Evolutionary conservation across 1,140 invertebrate species (phyloP).

Genomic region (Drosophila quadrilineata): DNA sequence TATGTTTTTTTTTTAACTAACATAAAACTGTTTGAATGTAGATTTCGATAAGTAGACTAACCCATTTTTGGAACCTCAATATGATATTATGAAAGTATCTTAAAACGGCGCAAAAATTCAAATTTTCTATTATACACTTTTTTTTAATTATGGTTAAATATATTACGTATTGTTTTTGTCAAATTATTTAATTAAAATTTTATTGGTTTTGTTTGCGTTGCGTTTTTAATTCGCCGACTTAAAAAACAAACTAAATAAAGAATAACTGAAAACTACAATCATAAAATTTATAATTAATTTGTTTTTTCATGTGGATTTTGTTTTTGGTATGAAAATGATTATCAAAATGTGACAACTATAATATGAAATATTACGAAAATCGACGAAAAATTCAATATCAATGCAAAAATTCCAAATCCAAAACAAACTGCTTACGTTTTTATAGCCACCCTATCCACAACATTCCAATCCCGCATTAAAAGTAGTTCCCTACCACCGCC

Average conservation of each 20-base stretch:
- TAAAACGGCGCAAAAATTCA: constrained; percentile 8
- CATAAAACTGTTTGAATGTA: background rate
- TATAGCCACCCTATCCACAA: constrained; percentile 83
- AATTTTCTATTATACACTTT: background rate
- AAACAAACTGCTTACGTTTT: constrained; percentile 75
- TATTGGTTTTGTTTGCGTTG: constrained; percentile 43
- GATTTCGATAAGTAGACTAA: constrained; percentile 54
- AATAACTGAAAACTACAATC: constrained; percentile 51
- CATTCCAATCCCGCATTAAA: constrained; percentile 82
- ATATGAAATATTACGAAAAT: constrained; percentile 12
- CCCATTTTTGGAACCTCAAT: constrained; percentile 20
- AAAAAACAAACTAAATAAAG: constrained; percentile 35
- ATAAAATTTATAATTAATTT: constrained; percentile 41
- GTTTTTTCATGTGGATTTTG: constrained; percentile 67
- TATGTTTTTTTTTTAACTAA: constrained; percentile 30
- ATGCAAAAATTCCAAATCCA: constrained; percentile 35
- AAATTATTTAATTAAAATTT: constrained; percentile 12
- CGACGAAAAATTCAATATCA: constrained; percentile 23
- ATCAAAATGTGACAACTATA: constrained; percentile 23
- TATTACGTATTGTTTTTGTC: background rate
- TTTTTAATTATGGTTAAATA: background rate
- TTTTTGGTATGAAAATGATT: constrained; percentile 58
- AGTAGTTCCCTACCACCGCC: constrained; percentile 82
- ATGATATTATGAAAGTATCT: constrained; percentile 25
- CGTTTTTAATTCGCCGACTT: constrained; percentile 37